Base-by-base conservation (phyloP, 2,113 vertebrate genomes). In the Acanthisitta chloris region DNA sequence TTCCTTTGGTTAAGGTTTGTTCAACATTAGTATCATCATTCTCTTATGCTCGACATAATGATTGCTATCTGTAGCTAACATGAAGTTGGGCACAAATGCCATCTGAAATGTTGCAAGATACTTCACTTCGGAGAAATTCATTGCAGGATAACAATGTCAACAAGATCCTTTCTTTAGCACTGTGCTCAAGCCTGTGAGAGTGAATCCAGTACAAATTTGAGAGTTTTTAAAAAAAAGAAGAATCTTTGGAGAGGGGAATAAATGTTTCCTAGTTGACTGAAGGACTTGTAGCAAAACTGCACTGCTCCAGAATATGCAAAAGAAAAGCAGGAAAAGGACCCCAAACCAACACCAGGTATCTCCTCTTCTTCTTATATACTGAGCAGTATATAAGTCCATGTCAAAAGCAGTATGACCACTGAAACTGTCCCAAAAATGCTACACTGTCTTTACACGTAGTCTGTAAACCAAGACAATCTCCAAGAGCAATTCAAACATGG, bases 211-310 rank as follows among this genome's bases (percentile, higher is more conserved):
- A 23, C 29, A 92, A 52, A 55, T 57, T 6, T 54, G 42, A 85
- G 34, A 2, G 0, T 0, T 48, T 65, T 81, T 81, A 17, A 1
- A 36, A 1, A 36, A 64, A 83, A 7, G 2, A 89, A 58, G 29
- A 61, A 19, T 78, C 45, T 65, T 64, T 61, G 45, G n/a, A 65
- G 54, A 87, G 34, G 72, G 31, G 26, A 90, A 57, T 7, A 90
- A 66, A 88, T 21, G 3, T 52, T 81, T 91, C 20, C 38, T 62
- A 58, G 43, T 26, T 49, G 77, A 77, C 28, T 33, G 24, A 84
- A 92, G 51, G 74, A 85, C 31, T 9, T 85, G 17, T 28, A 72
- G 19, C 93, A 92, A 94, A 90, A 90, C 6, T 58, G 14, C 25
- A 14, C 33, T 55, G 45, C 48, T 84, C 17, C 57, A 74, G 25